These are phyloP conservation scores for Artemisiospiza belli DNA, from an alignment of 2,113 vertebrate genomes.

Conservation along the genomic window DNA sequence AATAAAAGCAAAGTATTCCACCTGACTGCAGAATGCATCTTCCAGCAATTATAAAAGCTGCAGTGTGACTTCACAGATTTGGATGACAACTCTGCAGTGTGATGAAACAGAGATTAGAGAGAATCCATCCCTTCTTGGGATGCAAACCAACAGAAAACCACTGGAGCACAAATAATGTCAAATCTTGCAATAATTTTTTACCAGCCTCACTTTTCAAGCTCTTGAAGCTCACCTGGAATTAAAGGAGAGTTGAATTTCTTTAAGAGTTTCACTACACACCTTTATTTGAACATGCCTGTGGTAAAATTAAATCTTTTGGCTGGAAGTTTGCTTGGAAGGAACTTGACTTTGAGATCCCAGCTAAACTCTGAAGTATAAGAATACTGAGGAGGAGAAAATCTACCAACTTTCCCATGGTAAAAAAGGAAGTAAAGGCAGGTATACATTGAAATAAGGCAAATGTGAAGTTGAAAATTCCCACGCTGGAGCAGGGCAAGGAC, in stretches of 20 bases:
- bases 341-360: background rate
- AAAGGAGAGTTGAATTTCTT: background rate
- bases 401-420: background rate
- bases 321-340: background rate
- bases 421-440: background rate
- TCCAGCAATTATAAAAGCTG: background rate
- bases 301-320: background rate
- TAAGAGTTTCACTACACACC: background rate
- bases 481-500: background rate
- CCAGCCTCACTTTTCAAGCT: background rate
- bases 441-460: background rate
- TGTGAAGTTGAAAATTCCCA: background rate
- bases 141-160: background rate
- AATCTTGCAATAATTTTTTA: background rate
- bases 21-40: background rate
- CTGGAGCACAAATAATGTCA: background rate
- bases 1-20: background rate
- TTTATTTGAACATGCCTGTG: background rate
- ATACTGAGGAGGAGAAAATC: background rate
- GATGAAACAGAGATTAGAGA: background rate
- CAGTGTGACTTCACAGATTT: background rate
- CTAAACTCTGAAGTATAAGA: background rate
- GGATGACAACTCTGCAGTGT: background rate
- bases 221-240: background rate
- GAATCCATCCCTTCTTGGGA: background rate